These are phyloP conservation scores for Ammodytes marinus DNA, from an alignment of 2,113 vertebrate genomes.

Conservation along the genomic window DNA sequence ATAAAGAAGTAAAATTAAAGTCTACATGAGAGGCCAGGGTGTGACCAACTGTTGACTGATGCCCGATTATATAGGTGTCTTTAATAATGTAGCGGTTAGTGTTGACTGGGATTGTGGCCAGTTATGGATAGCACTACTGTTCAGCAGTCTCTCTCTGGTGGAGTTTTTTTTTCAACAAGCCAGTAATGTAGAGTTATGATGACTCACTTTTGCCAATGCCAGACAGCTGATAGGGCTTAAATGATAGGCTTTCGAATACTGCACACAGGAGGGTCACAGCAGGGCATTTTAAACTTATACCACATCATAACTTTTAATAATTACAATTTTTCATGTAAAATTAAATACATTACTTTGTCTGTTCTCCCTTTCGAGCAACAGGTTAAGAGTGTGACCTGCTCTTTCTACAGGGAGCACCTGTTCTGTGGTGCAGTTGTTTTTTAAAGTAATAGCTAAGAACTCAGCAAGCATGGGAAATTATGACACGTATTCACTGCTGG, in stretches of 20 bases:
- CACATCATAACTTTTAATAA: neutral
- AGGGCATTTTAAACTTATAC: neutral
- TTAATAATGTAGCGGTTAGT: neutral
- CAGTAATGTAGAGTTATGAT: neutral
- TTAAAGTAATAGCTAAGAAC: slow-evolving; percentile 36
- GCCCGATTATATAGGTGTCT: neutral
- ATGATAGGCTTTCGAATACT: slow-evolving; percentile 24
- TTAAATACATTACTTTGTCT: neutral
- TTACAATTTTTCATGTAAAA: neutral
- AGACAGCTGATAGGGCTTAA: slow-evolving; percentile 46
- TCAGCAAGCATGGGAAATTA: slow-evolving; percentile 25
- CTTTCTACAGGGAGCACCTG: slow-evolving; percentile 34
- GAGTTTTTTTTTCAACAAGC: neutral
- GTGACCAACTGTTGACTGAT: neutral
- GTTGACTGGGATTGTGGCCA: slow-evolving; percentile 12
- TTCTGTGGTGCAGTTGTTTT: slow-evolving; percentile 25
- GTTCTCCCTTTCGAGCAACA: neutral
- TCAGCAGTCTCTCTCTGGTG: neutral
- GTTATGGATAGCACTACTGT: slow-evolving; percentile 31
- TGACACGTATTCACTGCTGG: slow-evolving; percentile 4
- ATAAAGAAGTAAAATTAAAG: neutral
- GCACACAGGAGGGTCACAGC: slow-evolving; percentile 21
- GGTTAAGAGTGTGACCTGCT: neutral
- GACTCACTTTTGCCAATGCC: neutral
- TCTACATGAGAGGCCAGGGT: neutral